These are phyloP conservation scores for Phrynosoma platyrhinos DNA, from an alignment of 2,113 vertebrate genomes.

Conservation along the genomic window DNA sequence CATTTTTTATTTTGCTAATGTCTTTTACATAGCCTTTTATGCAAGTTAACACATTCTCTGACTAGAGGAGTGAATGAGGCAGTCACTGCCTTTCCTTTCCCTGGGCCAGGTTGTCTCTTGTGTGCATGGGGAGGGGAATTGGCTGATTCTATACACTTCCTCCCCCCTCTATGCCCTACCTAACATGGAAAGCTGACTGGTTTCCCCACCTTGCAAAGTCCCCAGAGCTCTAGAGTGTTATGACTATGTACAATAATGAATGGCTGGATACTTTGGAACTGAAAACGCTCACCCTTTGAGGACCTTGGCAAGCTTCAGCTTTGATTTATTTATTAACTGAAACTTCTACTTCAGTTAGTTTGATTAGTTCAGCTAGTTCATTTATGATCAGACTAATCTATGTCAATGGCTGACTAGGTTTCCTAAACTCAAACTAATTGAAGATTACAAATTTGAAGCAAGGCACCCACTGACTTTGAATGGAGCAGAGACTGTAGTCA, in stretches of 20 bases:
- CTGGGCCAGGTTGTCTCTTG: too few relatives aligned
- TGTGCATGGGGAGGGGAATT: too few relatives aligned
- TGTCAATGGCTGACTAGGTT: slow-evolving; percentile 7
- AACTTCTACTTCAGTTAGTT: slow-evolving; percentile 25
- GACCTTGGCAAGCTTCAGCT: slow-evolving; percentile 1
- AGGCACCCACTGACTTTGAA: not conserved
- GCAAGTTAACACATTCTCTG: too few relatives aligned
- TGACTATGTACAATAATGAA: not conserved
- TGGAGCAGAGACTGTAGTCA: not conserved
- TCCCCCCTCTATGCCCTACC: too few relatives aligned
- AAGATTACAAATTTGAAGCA: slow-evolving; percentile 16
- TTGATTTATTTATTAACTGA: slow-evolving; percentile 18
- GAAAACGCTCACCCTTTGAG: slow-evolving; percentile 19
- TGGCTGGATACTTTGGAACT: not conserved
- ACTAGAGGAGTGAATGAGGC: too few relatives aligned
- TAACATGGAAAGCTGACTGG: too few relatives aligned
- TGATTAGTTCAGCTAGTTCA: slow-evolving; percentile 32
- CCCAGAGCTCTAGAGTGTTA: not conserved
- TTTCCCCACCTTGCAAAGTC: not conserved
- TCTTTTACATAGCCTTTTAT: too few relatives aligned
- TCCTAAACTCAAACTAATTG: slow-evolving; percentile 24
- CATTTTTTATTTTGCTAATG: too few relatives aligned
- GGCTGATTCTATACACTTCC: too few relatives aligned
- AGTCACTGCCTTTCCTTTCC: too few relatives aligned
- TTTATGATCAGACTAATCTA: slow-evolving; percentile 22